phyloP scores from a whole-genome alignment of 2,113 vertebrate species.

The Cryptomyrus ogoouensis region DNA sequence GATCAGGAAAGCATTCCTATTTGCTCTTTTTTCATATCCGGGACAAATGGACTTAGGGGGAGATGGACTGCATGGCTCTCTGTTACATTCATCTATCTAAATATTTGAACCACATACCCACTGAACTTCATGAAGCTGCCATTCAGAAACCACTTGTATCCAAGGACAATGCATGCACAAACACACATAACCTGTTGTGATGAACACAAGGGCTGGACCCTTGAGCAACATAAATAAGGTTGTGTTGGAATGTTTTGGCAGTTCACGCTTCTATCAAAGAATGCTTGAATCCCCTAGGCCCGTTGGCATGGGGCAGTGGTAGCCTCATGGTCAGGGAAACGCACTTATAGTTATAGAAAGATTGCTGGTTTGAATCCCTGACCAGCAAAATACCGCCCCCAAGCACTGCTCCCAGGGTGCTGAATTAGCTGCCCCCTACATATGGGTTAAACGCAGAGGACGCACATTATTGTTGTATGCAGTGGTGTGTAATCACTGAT shows the following conservation, averaged over 20 bases:
- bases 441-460: no score
- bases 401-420: no score
- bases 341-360: no score
- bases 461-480: no score
- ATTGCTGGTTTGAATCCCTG: no score
- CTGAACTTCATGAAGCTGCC: background rate
- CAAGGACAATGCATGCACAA: background rate
- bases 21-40: background rate
- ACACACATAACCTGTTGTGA: background rate
- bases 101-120: background rate
- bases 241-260: background rate
- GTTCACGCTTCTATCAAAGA: background rate
- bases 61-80: background rate
- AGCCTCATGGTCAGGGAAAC: no score
- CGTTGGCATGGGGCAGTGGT: background rate
- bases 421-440: no score
- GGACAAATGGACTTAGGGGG: background rate
- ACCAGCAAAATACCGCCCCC: no score
- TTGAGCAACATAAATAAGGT: background rate
- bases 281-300: background rate
- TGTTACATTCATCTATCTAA: background rate
- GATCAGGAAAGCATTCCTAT: background rate
- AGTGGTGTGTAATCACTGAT: no score
- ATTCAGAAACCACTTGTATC: background rate
- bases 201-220: background rate